Evolutionary conservation across 2,113 vertebrate species (phyloP).

Genomic region (Brachyistius frenatus): DNA sequence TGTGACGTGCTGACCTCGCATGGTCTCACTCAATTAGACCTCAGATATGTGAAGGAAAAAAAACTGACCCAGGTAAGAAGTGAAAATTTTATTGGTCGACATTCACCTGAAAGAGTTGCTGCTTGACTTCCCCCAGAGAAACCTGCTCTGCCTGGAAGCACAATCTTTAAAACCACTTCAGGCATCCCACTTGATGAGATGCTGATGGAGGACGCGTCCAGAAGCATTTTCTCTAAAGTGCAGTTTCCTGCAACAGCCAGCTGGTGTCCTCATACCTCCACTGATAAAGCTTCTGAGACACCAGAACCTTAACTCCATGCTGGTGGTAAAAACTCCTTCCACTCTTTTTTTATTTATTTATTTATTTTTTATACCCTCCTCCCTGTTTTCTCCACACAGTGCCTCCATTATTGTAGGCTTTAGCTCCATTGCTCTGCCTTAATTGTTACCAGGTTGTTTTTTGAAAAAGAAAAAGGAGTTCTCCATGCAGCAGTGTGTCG

Average conservation of each 20-base stretch:
- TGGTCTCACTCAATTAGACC: not conserved
- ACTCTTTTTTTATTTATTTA: conserved; percentile 22
- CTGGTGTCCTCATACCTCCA: conserved; percentile 91
- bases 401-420: conserved; percentile 78
- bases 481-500: conserved; percentile 1
- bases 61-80: not conserved
- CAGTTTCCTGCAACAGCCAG: conserved; percentile 73
- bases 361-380: conserved; percentile 4
- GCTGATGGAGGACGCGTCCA: not conserved
- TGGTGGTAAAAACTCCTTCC: conserved; percentile 46
- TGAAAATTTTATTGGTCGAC: not conserved
- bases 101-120: too few species aligned
- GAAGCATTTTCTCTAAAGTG: conserved; percentile 31
- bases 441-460: conserved; percentile 74
- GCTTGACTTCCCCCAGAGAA: not conserved
- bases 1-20: not conserved
- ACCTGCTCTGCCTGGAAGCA: not conserved
- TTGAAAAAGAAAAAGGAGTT: conserved; percentile 44
- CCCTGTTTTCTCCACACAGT: conserved; percentile 52
- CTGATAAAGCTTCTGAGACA: conserved; percentile 30
- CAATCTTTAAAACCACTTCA: conserved; percentile 10
- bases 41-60: not conserved
- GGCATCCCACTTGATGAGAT: not conserved
- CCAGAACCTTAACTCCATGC: conserved; percentile 35
- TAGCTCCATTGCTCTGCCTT: conserved; percentile 73